These are phyloP conservation scores for Blastobasis lacticolella DNA, from an alignment of 2,888 invertebrate genomes.

Conservation along the genomic window DNA sequence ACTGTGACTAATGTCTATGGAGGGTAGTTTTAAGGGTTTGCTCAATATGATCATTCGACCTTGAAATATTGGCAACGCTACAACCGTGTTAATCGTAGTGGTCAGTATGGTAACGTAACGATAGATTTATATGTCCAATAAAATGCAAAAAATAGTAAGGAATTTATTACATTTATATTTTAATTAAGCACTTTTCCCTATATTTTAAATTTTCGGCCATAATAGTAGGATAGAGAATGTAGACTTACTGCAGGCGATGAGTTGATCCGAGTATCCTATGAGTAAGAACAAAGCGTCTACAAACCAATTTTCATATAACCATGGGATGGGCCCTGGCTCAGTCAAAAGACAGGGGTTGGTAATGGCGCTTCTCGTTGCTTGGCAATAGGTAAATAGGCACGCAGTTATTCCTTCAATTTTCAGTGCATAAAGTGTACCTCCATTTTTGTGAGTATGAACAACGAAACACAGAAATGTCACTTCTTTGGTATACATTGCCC, in stretches of 20 bases:
- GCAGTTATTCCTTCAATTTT: too few relatives aligned
- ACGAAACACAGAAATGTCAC: too few relatives aligned
- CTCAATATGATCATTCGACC: constrained; percentile 18
- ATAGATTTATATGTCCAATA: not conserved
- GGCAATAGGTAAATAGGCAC: too few relatives aligned
- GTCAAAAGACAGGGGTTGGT: too few relatives aligned
- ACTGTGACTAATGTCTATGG: not conserved
- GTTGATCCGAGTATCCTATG: too few relatives aligned
- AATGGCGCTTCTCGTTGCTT: too few relatives aligned
- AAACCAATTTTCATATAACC: too few relatives aligned
- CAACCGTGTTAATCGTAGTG: constrained; percentile 9
- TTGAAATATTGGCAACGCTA: constrained; percentile 17
- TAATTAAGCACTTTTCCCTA: constrained; percentile 3
- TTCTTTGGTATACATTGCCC: too few relatives aligned
- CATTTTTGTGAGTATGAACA: too few relatives aligned
- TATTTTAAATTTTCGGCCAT: constrained; percentile 23
- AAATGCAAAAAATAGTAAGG: not conserved
- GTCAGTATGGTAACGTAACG: not conserved
- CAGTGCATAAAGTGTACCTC: too few relatives aligned
- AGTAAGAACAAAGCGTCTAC: too few relatives aligned
- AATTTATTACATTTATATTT: not conserved
- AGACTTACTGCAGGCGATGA: not conserved
- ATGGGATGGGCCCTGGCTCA: too few relatives aligned
- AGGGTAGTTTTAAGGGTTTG: constrained; percentile 21
- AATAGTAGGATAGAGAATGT: constrained; percentile 19